Evolutionary conservation across 2,113 vertebrate genomes (phyloP), one percentile per base, ranked within the genome.

Genomic region (Cephalopterus ornatus): DNA sequence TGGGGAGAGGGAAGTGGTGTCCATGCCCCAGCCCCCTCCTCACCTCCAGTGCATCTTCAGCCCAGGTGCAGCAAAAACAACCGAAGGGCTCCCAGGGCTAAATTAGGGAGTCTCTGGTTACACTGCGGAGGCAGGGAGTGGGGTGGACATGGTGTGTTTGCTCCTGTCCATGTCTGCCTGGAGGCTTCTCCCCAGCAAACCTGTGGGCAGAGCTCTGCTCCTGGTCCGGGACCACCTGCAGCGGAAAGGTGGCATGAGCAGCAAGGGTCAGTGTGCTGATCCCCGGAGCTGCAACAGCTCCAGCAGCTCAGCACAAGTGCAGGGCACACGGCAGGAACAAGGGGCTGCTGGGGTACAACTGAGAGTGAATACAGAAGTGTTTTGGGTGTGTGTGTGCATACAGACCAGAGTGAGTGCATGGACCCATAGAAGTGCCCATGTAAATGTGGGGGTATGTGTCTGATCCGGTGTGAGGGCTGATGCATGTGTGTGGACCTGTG

Each of bases 1-100:
- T 12, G 2, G 14, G 28, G n/a, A 59, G 28, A 65, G 32, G 24
- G 44, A 44, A 17, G 44, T 58, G 24, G 16, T 82, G 8, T 70
- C 23, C 12, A 14, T 58, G n/a, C 32, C 42, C 35, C 41, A 71
- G n/a, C 10, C 4, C 15, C 5, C 8, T 49, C 22, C 22, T 35
- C 0, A 0, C 32, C 1, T 0, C 32, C n/a, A 41, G 24, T 0
- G 0, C 24, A 33, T 78, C 61, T 78, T 82, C 23, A 65, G 13
- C 16, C 10, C 44, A 37, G 13, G 39, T 70, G 44, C 39, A 37
- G 61, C 19, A 74, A 28, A 65, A 63, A 41, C n/a, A 47, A 47
- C 39, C 4, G 1, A 17, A 23, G 44, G 53, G 49, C 26, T 95
- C 33, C 32, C 1, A 1, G 19, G 19, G 28, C 61, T 78, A n/a